These are phyloP conservation scores for Emydoidea blandingii DNA, from an alignment of 2,797 vertebrate species.

Conservation along the genomic window DNA sequence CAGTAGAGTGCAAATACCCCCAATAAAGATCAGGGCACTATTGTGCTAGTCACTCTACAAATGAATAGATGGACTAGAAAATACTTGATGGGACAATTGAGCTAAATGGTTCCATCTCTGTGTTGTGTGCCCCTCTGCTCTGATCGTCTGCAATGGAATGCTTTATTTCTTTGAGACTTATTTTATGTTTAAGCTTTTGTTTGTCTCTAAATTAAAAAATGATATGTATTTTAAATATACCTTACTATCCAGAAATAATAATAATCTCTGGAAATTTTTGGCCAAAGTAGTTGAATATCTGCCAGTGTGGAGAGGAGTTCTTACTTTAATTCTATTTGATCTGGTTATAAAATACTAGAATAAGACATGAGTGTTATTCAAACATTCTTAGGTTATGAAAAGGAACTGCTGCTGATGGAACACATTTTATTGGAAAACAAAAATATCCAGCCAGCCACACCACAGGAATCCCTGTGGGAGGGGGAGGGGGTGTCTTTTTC, in stretches of 20 bases:
- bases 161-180: background rate
- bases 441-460: background rate
- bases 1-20: too few relatives aligned
- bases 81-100: background rate
- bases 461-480: background rate
- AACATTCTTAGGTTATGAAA: background rate
- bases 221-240: background rate
- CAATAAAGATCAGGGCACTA: background rate
- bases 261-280: background rate
- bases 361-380: background rate
- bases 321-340: background rate
- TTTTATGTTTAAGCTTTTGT: background rate
- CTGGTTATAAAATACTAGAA: background rate
- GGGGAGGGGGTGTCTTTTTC: too few relatives aligned
- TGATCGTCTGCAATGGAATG: background rate
- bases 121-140: background rate
- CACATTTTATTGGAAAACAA: background rate
- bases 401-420: background rate
- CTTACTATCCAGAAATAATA: fast-evolving
- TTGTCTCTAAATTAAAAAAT: background rate
- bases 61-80: background rate
- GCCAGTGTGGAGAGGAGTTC: background rate
- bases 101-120: background rate
- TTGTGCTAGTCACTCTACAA: background rate
- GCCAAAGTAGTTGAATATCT: background rate